phyloP scores from a whole-genome alignment of 2,797 vertebrate genomes.

The Crocodylus rhombifer region DNA sequence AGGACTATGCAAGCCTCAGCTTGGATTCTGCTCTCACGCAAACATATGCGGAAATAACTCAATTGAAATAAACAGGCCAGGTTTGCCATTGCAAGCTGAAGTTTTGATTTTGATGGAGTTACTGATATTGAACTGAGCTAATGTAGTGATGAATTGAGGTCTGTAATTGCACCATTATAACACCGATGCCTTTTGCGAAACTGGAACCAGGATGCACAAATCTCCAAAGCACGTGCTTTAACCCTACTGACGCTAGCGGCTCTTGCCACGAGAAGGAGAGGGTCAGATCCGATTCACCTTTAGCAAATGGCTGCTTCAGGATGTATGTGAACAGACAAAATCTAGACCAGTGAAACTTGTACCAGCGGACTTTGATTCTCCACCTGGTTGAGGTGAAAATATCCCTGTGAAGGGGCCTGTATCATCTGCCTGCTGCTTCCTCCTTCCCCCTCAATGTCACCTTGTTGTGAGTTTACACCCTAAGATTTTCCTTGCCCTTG shows the following conservation, averaged over 20 bases:
- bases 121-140: fast-evolving
- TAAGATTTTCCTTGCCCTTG: neutral
- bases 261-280: too few relatives aligned
- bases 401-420: too few relatives aligned
- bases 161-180: neutral
- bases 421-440: too few relatives aligned
- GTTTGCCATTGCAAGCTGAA: neutral
- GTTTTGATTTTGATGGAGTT: neutral
- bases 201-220: neutral
- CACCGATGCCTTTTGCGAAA: neutral
- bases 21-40: neutral
- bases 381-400: too few relatives aligned
- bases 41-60: neutral
- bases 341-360: too few relatives aligned
- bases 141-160: fast-evolving
- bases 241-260: neutral
- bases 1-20: neutral
- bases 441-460: too few relatives aligned
- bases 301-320: too few relatives aligned
- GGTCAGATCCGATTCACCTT: too few relatives aligned
- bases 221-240: neutral
- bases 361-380: too few relatives aligned
- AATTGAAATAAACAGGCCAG: neutral
- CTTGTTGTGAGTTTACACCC: too few relatives aligned
- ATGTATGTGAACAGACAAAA: too few relatives aligned